Base-by-base conservation (phyloP, 2,113 vertebrate genomes). In the Gobio gobio region DNA sequence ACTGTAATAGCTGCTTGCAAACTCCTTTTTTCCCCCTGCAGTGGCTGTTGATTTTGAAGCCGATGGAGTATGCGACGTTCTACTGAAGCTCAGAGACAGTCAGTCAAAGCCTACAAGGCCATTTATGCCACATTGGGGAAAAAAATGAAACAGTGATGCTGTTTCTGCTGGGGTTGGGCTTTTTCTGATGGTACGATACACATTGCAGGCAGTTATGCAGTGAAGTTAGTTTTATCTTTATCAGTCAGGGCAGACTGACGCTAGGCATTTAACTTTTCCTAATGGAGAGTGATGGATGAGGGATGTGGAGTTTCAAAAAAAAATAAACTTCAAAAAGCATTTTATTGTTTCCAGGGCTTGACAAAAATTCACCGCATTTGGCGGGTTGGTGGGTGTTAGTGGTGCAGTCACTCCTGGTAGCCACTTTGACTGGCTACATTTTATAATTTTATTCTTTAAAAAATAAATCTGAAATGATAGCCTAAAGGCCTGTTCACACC, bases 41-140 rank as follows among this genome's bases (percentile, higher is more conserved):
- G 83, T 83, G 83, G 83, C 79, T 76, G 85, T 64, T 82, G 88
- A 78, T 84, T 85, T 79, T 66, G 73, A 85, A 86, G 82, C 77
- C 78, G 82, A 86, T 85, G 83, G 88, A 54, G 47, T 78, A 78
- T 76, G n/a, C 85, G 83, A 85, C 83, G 45, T 89, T 83, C 85
- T 77, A 77, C 76, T 84, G 82, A 85, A 82, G 78, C 78, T 66
- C 54, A 74, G 33, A 89, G 80, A 77, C 85, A 87, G 78, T 85
- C 49, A 86, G 78, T 89, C 87, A 89, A 81, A 89, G 66, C 77
- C 88, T 81, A 85, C 78, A 80, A 78, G 79, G 88, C 88, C 45
- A 76, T 86, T 87, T 83, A 85, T 26, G 58, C 63, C 64, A 83
- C 13, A 26, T 59, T 82, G 82, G 14, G 2, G 18, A 13, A 85